Evolutionary conservation across 2,797 vertebrate genomes (phyloP), one percentile per base, ranked within the genome.

Genomic region (Masticophis lateralis): DNA sequence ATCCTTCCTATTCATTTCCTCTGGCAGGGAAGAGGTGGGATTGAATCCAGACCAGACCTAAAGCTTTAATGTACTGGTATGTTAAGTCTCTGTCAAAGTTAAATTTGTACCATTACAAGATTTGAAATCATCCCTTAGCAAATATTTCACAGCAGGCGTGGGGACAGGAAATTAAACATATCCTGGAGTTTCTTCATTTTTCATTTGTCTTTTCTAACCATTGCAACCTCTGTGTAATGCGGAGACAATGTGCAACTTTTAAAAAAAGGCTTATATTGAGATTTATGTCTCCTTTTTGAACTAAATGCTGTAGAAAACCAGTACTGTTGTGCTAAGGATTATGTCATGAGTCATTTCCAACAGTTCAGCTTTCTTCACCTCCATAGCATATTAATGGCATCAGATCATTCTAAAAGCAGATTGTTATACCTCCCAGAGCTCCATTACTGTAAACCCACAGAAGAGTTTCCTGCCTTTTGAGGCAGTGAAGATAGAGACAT

Each of bases 141-240:
- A 96, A 95, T 87, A 95, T 90, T 91, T 91, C 90, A 25, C 87
- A 93, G 57, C 90, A 87, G 95, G 90, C 94, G 93, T n/a, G 59
- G 89, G 66, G 93, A 94, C 86, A 94, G 92, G 94, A 97, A 97
- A 97, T 95, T 96, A 97, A 97, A 97, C 94, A 94, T 32, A 92
- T 96, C 96, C 96, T 96, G 95, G 94, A 56, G 86, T 96, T 97
- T 94, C 93, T 97, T 94, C 92, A 57, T 92, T 96, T 96, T 92
- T 79, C 92, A 93, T 91, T 92, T 94, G 93, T 95, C 94, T 96
- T 63, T 92, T 91, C 91, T 92, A 94, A 95, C 79, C 88, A 93
- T 96, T 87, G 94, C 89, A 91, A 91, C 69, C 95, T 92, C 66
- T 94, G 95, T 96, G 95, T 94, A 95, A 96, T 93, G 91, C 57